Conservation (phyloP, 2,797 vertebrate species). For the Falco novaeseelandiae region DNA sequence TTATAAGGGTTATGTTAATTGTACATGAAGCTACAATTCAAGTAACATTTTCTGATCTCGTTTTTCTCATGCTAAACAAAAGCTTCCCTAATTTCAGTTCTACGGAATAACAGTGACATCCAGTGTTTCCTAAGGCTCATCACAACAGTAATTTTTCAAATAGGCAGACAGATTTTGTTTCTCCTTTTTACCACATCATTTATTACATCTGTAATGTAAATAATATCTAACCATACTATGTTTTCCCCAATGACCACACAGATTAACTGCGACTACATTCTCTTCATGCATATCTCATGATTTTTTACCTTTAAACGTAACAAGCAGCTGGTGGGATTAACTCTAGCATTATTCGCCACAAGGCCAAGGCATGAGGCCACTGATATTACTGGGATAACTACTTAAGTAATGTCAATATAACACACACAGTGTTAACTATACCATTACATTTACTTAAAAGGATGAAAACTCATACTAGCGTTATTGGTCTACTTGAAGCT, state of each 20-base stretch:
- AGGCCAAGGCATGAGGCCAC: not conserved
- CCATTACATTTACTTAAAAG: not conserved
- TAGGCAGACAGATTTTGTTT: not conserved
- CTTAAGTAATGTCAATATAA: not conserved
- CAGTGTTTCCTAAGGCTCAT: conserved; percentile 27
- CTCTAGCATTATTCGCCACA: not conserved
- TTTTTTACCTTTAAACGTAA: not conserved
- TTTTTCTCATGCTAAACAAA: not conserved
- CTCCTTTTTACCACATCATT: not conserved
- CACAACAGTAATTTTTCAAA: not conserved
- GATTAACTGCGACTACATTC: not conserved
- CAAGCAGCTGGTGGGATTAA: not conserved
- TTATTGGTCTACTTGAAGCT: not conserved
- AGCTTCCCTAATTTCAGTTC: not conserved
- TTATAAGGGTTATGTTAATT: not conserved
- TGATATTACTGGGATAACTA: not conserved
- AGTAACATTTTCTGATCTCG: not conserved
- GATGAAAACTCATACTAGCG: not conserved
- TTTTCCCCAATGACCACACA: not conserved
- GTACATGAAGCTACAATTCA: not conserved
- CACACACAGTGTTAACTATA: not conserved
- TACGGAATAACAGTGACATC: conserved; percentile 52
- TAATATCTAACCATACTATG: not conserved
- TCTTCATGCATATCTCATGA: not conserved
- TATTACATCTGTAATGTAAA: not conserved